phyloP scores from a whole-genome alignment of 1,140 invertebrate genomes.

The Bombus fervidus region DNA sequence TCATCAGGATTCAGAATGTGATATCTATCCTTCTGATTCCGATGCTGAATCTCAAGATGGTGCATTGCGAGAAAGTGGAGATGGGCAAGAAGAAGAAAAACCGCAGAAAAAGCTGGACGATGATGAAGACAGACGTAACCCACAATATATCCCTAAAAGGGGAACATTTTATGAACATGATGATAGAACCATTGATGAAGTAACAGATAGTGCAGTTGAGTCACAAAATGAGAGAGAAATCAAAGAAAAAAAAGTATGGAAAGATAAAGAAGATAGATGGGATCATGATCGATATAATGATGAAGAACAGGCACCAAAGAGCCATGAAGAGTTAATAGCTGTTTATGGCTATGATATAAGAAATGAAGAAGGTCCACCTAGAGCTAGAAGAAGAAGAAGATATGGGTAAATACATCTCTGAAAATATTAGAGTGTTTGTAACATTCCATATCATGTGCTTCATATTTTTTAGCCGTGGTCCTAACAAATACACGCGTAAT shows the following conservation, averaged over 20 bases:
- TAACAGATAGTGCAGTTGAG: conserved; percentile 75
- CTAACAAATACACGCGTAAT: conserved; percentile 94
- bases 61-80: conserved; percentile 83
- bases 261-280: conserved; percentile 90
- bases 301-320: conserved; percentile 92
- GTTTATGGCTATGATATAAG: conserved; percentile 98
- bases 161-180: conserved; percentile 99
- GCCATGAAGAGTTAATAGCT: conserved; percentile 91
- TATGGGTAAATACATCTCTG: conserved; percentile 87
- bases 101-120: conserved; percentile 90
- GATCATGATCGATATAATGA: conserved; percentile 95
- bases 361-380: conserved; percentile 94
- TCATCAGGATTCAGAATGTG: conserved; percentile 81
- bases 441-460: conserved; percentile 30
- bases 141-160: conserved; percentile 97
- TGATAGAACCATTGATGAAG: conserved; percentile 90
- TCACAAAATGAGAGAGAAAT: conserved; percentile 77
- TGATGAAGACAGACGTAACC: conserved; percentile 97
- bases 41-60: conserved; percentile 79
- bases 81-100: conserved; percentile 85
- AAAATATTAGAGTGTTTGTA: not conserved
- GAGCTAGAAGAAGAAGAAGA: conserved; percentile 90
- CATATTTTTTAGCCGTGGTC: conserved; percentile 87
- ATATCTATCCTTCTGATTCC: conserved; percentile 81
- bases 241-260: conserved; percentile 85